Evolutionary conservation across 2,888 invertebrate genomes (phyloP).

Genomic region (Polietes domitor): DNA sequence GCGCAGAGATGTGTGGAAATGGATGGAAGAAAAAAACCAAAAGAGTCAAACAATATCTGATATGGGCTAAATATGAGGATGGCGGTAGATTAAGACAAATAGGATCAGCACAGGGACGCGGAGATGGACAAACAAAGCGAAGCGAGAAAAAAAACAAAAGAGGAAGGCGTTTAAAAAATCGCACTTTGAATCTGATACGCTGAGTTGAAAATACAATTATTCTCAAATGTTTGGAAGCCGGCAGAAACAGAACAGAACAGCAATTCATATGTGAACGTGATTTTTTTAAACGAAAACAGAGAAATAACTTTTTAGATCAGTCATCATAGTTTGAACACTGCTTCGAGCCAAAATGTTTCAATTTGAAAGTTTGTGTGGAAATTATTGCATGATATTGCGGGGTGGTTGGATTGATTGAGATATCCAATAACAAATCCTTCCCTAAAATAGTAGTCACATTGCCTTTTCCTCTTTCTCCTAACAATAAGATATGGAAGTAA

Average conservation of each 20-base stretch:
- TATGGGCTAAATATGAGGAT: slow-evolving; percentile 48
- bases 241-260: too few relatives aligned
- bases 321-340: neutral
- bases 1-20: slow-evolving; percentile 23
- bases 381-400: too few relatives aligned
- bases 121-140: neutral
- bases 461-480: too few relatives aligned
- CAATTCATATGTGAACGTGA: slow-evolving; percentile 13
- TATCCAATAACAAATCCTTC: too few relatives aligned
- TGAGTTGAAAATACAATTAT: slow-evolving; percentile 10
- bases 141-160: too few relatives aligned
- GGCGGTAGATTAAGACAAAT: slow-evolving; percentile 64
- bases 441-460: too few relatives aligned
- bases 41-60: slow-evolving; percentile 45
- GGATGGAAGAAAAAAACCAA: slow-evolving; percentile 44
- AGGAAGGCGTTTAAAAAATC: slow-evolving; percentile 62
- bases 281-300: neutral
- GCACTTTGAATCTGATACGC: slow-evolving; percentile 56
- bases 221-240: neutral
- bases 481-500: too few relatives aligned
- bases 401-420: too few relatives aligned
- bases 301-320: neutral
- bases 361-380: too few relatives aligned
- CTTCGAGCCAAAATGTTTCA: neutral
- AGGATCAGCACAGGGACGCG: slow-evolving; percentile 22